phyloP scores from a whole-genome alignment of 2,888 invertebrate genomes.

The Melanostoma scalare region DNA sequence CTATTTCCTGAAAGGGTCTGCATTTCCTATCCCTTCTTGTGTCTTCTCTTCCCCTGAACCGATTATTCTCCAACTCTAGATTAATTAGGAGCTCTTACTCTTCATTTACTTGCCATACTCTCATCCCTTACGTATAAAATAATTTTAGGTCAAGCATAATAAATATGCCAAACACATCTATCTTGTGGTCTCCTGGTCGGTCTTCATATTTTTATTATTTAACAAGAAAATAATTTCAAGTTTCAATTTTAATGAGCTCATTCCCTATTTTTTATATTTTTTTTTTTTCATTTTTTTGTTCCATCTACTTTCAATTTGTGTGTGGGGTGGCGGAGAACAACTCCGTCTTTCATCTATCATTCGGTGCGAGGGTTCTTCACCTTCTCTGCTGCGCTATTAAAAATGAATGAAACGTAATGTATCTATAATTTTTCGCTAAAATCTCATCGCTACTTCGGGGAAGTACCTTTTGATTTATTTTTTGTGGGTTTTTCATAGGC shows the following conservation, averaged over 20 bases:
- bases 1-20: too few relatives aligned
- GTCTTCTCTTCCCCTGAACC: constrained; percentile 16
- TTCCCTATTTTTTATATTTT: constrained; percentile 25
- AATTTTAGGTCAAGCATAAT: constrained; percentile 50
- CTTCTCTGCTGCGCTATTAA: constrained; percentile 58
- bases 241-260: constrained; percentile 69
- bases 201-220: constrained; percentile 47
- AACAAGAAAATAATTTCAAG: constrained; percentile 62
- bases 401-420: constrained; percentile 71
- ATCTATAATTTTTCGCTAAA: constrained; percentile 69
- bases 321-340: not conserved
- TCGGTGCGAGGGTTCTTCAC: not conserved
- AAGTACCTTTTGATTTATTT: constrained; percentile 40
- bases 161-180: constrained; percentile 49
- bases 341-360: not conserved
- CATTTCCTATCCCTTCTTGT: not conserved
- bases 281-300: not conserved
- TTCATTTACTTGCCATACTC: constrained; percentile 33
- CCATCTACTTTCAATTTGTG: constrained; percentile 33
- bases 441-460: constrained; percentile 59
- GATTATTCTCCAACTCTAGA: constrained; percentile 3
- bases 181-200: constrained; percentile 6
- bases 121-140: constrained; percentile 23
- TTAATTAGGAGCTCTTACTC: constrained; percentile 46
- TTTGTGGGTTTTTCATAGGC: constrained; percentile 42